phyloP scores from a whole-genome alignment of 2,797 vertebrate species.

The Apogon hyalosoma region DNA sequence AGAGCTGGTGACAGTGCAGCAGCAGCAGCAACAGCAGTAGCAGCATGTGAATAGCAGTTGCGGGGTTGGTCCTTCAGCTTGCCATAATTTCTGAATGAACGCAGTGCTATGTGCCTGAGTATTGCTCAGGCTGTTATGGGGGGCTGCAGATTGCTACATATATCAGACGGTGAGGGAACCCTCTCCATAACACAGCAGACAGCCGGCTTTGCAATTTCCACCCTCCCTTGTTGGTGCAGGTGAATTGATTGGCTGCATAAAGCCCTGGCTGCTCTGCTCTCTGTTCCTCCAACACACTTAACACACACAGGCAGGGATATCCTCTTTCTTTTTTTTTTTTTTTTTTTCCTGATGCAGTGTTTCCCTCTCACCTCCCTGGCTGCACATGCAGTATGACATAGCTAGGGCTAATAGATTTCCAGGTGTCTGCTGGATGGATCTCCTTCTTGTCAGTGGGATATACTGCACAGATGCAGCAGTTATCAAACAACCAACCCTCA shows the following conservation, averaged over 20 bases:
- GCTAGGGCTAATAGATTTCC: constrained; percentile 29
- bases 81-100: constrained; percentile 75
- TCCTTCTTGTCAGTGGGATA: not conserved
- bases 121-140: constrained; percentile 41
- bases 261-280: constrained; percentile 45
- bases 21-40: constrained; percentile 21
- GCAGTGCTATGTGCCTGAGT: constrained; percentile 38
- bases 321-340: constrained; percentile 54
- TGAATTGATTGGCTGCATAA: constrained; percentile 75
- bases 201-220: constrained; percentile 35
- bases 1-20: constrained; percentile 51
- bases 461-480: constrained; percentile 30
- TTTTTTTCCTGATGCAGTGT: constrained; percentile 67
- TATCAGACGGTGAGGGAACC: constrained; percentile 63
- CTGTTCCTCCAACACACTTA: constrained; percentile 13
- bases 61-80: constrained; percentile 41
- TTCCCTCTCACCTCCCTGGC: constrained; percentile 56
- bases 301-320: constrained; percentile 55
- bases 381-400: constrained; percentile 61
- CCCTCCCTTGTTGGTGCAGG: constrained; percentile 61
- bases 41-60: constrained; percentile 47
- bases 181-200: constrained; percentile 48
- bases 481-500: not conserved
- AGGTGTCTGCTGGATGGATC: not conserved
- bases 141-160: constrained; percentile 52